Percentiles rank a stretch among this genome's conserved stretches.
phyloP scores from a whole-genome alignment of 2,113 vertebrate species.

The Pyrgilauda ruficollis region DNA sequence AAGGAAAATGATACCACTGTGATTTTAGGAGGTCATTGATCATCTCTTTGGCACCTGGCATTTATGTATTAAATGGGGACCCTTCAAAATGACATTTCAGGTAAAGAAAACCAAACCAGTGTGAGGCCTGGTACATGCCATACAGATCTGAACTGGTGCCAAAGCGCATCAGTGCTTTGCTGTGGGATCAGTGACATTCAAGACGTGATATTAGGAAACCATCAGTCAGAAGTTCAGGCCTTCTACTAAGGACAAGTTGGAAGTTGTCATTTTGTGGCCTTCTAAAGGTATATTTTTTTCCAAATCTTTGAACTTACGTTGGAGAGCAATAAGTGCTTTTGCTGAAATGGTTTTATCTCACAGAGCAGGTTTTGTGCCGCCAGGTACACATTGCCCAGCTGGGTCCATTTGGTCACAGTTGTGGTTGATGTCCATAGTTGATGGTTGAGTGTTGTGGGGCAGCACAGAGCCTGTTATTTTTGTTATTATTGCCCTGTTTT shows the following conservation, averaged over 20 bases:
- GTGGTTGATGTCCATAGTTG: not conserved
- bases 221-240: not conserved
- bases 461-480: not conserved
- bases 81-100: slow-evolving; percentile 32
- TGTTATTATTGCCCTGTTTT: not conserved
- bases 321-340: not conserved
- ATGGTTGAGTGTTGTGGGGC: not conserved
- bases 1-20: not conserved
- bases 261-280: not conserved
- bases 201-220: not conserved
- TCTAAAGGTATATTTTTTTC: not conserved
- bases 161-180: not conserved
- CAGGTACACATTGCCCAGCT: accelerated
- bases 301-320: not conserved
- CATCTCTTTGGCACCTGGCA: slow-evolving; percentile 31
- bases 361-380: not conserved
- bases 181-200: slow-evolving; percentile 13
- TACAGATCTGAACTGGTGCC: not conserved
- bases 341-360: not conserved
- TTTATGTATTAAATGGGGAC: slow-evolving; percentile 16
- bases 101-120: not conserved
- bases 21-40: slow-evolving; percentile 36
- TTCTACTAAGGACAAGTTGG: not conserved
- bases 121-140: not conserved
- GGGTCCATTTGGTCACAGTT: accelerated